Evolutionary conservation across 2,797 vertebrate species (phyloP), one percentile per base, ranked within the genome.

Genomic region (Hippocampus kuda): DNA sequence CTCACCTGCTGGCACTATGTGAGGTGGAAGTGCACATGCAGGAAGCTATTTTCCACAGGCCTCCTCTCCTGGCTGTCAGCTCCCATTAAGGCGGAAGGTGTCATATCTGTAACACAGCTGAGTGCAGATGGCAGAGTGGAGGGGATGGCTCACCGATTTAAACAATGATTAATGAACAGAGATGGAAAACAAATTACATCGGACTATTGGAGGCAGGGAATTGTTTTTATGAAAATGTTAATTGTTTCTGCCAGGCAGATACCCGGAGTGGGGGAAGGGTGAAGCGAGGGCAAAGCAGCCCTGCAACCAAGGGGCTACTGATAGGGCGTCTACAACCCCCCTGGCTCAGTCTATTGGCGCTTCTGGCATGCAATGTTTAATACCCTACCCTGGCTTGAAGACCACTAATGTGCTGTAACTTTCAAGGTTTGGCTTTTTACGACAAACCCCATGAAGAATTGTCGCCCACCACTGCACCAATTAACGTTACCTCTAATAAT

Each of bases 121-220:
- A 97, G 96, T 99, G 94, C 97, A 99, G 97, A 98, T 99, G 96
- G 96, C 95, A 97, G 95, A 95, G 95, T 95, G 95, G 96, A 98
- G 94, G 95, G 94, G 96, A 98, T 94, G 96, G 96, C 97, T 98
- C 96, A 94, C 95, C 96, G 97, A 98, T 98, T 98, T 98, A 98
- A 98, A 99, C 96, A 99, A 99, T 99, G 97, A 99, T 99, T 99
- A 99, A 99, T 98, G 97, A 98, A 99, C 97, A 98, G 95, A 99
- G 97, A 98, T 98, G 95, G 97, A 97, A 98, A 98, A 99, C 96
- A 97, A 99, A 98, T 99, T 99, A 96, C 95, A 94, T 95, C 93
- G 94, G 95, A 96, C 94, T 94, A 95, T 98, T 89, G 91, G 93
- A 97, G 94, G 94, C 94, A 94, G 95, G 93, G 94, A 97, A 97